Conservation (phyloP, 2,888 invertebrate genomes). For the Carpatolechia fugitivella region DNA sequence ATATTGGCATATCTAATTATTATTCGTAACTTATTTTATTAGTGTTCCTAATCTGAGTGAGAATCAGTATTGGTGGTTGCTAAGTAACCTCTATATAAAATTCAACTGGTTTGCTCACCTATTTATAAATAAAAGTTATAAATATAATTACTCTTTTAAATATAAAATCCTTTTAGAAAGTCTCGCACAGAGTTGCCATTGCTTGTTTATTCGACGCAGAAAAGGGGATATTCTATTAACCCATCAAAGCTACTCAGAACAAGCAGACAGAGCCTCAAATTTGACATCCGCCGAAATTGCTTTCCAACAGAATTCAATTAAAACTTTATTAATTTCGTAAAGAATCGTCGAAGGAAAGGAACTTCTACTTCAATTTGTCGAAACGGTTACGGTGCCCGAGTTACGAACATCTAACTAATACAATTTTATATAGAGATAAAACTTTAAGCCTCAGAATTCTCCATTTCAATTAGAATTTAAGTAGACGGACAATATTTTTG, state of each 20-base stretch:
- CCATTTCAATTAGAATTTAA: constrained; percentile 17
- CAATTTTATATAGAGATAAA: constrained; percentile 64
- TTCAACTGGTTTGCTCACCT: too few species aligned
- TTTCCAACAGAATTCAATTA: constrained; percentile 70
- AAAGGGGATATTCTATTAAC: constrained; percentile 25
- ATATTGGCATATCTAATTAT: too few species aligned
- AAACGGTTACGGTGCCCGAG: constrained; percentile 61
- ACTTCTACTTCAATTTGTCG: constrained; percentile 58
- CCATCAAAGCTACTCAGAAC: constrained; percentile 33
- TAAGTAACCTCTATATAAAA: too few species aligned
- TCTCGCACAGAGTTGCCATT: background rate
- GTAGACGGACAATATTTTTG: constrained; percentile 18
- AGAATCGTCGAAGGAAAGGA: constrained; percentile 61
- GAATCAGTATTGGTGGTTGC: too few species aligned
- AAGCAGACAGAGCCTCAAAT: constrained; percentile 36
- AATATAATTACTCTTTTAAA: too few species aligned
- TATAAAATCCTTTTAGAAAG: too few species aligned
- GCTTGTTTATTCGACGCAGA: constrained; percentile 17
- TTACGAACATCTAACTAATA: constrained; percentile 61
- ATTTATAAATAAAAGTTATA: too few species aligned
- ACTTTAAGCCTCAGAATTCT: constrained; percentile 29
- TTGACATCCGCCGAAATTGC: constrained; percentile 60
- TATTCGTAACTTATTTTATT: too few species aligned
- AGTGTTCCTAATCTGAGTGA: too few species aligned
- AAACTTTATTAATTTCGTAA: constrained; percentile 75